Conservation (phyloP, 2,113 vertebrate species). For the Apodemus speciosus region DNA sequence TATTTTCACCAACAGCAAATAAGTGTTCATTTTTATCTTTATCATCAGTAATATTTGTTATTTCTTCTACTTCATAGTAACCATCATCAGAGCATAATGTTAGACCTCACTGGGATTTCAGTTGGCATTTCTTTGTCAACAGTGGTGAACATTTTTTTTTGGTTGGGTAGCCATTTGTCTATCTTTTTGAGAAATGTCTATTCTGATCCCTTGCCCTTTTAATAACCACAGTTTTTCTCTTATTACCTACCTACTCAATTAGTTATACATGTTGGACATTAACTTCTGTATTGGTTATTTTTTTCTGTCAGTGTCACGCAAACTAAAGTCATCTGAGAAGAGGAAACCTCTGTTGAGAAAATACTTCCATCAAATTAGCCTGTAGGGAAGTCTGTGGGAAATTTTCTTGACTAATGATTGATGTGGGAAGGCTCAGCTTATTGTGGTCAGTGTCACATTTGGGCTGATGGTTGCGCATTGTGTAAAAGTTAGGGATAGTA, state of each 20-base stretch:
- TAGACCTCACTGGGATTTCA: background rate
- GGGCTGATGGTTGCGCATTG: background rate
- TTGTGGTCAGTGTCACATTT: background rate
- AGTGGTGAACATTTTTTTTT: background rate
- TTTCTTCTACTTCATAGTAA: background rate
- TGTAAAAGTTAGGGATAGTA: background rate
- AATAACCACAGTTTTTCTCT: background rate
- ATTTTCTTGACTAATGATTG: background rate
- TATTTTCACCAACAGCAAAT: background rate
- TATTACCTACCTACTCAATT: background rate
- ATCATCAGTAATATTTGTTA: background rate
- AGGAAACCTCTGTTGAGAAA: background rate
- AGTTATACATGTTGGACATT: background rate
- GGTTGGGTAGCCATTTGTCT: background rate
- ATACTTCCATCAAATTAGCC: background rate
- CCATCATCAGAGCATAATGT: background rate
- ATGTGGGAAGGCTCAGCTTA: background rate
- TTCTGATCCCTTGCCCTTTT: background rate
- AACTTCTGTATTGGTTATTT: background rate
- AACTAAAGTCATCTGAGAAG: background rate
- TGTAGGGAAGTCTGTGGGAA: background rate
- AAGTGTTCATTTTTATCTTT: background rate
- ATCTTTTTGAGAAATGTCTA: background rate
- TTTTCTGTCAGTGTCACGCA: background rate
- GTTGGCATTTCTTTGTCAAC: background rate